Percentiles rank a stretch among this genome's conserved stretches.
Conservation (phyloP, 2,113 vertebrate genomes). For the Ptilorrhoa leucosticta region DNA sequence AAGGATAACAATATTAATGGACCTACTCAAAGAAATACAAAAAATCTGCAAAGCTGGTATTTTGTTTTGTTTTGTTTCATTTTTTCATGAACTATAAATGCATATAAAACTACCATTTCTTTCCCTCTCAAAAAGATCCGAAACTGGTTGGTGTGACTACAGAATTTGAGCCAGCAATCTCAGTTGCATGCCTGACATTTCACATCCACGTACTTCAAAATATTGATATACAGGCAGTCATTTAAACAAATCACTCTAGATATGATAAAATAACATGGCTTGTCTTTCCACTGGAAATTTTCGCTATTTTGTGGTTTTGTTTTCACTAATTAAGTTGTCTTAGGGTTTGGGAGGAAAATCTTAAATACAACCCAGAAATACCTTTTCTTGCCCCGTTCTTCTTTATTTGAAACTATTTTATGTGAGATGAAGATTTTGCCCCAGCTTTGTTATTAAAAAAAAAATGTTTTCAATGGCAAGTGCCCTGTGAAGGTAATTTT, state of each 20-base stretch:
- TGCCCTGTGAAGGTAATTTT: background rate
- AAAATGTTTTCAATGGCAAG: background rate
- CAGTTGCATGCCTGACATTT: background rate
- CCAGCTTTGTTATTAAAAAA: background rate
- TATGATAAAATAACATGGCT: background rate
- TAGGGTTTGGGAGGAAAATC: background rate
- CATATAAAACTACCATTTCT: background rate
- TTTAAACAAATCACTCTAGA: background rate
- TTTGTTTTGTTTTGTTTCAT: background rate
- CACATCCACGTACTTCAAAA: background rate
- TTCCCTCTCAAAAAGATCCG: background rate
- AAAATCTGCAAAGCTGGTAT: accelerated
- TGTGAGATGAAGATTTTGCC: background rate
- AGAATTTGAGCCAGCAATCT: background rate
- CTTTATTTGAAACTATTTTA: background rate
- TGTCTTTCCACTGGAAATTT: background rate
- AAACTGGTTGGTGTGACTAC: background rate
- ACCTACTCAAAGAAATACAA: background rate
- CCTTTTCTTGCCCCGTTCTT: accelerated
- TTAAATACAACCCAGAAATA: background rate
- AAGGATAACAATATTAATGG: background rate
- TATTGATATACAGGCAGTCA: background rate
- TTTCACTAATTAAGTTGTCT: background rate
- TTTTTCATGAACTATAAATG: background rate
- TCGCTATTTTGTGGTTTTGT: background rate